Base-by-base conservation (phyloP, 2,888 invertebrate genomes). In the Pecten maximus region DNA sequence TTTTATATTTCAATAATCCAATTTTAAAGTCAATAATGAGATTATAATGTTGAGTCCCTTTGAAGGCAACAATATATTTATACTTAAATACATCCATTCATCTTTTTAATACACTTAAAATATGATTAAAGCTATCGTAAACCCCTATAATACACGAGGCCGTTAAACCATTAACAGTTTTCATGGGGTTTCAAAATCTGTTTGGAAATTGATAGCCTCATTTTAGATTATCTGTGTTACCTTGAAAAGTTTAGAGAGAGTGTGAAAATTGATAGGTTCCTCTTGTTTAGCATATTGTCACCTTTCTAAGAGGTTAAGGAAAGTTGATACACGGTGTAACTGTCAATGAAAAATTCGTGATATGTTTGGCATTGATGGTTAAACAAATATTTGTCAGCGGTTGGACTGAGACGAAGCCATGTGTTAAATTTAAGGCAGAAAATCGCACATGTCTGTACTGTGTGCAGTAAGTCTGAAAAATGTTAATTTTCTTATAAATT, bases 11-110 rank as follows among this genome's bases (percentile, higher is more conserved):
- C 15, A 12, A 35, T 74, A 74, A 74, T 35, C 74, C 74, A 74
- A 74, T 74, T 74, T 28, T 28, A 74, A 74, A 74, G 74, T 74
- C 74, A 74, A 74, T 74, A 74, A 74, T 74, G 35, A 35, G 74
- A 74, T 74, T 74, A 74, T 74, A 74, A 74, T 35, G 6, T 74
- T 74, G 35, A 74, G 28, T 15, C 35, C 28, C 15, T 44, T 44
- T 44, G 8, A 44, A 10, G 6, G 12, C 12, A 12, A 44, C 44
- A 44, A 44, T 44, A 44, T 12, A 44, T 44, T 10, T 44, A 12
- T 6, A 10, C 12, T 44, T 44, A 44, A 44, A 44, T 12, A 44
- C 12, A 44, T 44, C 44, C 44, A 44, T 44, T 44, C 44, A 44
- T 44, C 12, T 44, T 44, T 74, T 35, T 74, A 28, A 74, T 74